phyloP scores from a whole-genome alignment of 2,113 vertebrate genomes.

The Seriola aureovittata region DNA sequence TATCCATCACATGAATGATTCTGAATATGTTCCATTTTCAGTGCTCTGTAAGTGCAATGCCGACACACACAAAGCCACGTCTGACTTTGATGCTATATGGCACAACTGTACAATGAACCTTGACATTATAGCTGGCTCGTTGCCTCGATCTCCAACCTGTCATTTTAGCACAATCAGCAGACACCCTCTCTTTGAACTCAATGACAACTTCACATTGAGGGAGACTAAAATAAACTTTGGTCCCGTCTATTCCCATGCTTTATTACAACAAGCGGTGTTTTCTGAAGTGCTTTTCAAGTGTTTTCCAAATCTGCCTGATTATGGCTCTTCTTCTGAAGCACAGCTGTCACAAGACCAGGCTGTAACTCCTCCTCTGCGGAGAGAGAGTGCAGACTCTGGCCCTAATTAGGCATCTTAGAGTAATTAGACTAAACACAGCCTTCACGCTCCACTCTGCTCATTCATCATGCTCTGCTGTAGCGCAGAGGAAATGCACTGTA shows the following conservation, averaged over 20 bases:
- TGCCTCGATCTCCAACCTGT: slow-evolving; percentile 63
- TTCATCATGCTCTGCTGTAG: slow-evolving; percentile 76
- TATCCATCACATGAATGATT: slow-evolving; percentile 42
- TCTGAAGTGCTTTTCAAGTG: slow-evolving; percentile 35
- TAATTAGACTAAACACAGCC: slow-evolving; percentile 84
- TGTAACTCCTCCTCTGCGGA: slow-evolving; percentile 50
- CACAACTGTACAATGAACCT: slow-evolving; percentile 60
- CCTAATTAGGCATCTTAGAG: slow-evolving; percentile 84
- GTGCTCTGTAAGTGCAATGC: slow-evolving; percentile 34
- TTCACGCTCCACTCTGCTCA: slow-evolving; percentile 79
- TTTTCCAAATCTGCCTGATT: slow-evolving; percentile 73
- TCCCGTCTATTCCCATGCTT: slow-evolving; percentile 46
- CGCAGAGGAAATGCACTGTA: slow-evolving; percentile 72
- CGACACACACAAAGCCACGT: slow-evolving; percentile 42
- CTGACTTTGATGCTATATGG: slow-evolving; percentile 64
- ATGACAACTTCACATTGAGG: slow-evolving; percentile 53
- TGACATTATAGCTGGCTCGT: slow-evolving; percentile 64
- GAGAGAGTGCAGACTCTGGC: slow-evolving; percentile 57
- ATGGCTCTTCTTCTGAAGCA: slow-evolving; percentile 66
- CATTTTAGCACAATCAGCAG: slow-evolving; percentile 77
- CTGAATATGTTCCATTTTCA: slow-evolving; percentile 20
- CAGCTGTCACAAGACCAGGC: slow-evolving; percentile 64
- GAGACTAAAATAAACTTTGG: slow-evolving; percentile 66
- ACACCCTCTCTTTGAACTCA: slow-evolving; percentile 76
- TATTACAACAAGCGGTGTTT: slow-evolving; percentile 47